phyloP scores from a whole-genome alignment of 2,888 invertebrate species.

The Eulithis prunata region DNA sequence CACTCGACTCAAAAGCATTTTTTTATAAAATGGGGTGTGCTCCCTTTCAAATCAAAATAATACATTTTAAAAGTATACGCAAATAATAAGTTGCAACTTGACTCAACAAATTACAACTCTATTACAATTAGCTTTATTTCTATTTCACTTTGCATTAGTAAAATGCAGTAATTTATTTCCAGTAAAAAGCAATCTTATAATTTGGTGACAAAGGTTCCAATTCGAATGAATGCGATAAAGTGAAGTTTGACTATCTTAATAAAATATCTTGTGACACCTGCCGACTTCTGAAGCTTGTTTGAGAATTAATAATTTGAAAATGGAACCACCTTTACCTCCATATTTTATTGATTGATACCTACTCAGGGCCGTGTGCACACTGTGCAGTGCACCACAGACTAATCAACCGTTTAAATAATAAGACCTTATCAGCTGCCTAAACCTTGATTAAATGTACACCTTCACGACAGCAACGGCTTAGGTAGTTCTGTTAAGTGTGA shows the following conservation, averaged over 20 bases:
- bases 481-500: too few relatives aligned
- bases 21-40: constrained; percentile 10
- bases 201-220: neutral
- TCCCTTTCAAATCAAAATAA: constrained; percentile 16
- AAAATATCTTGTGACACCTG: constrained; percentile 44
- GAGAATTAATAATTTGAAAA: constrained; percentile 27
- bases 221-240: constrained; percentile 5
- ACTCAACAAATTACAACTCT: constrained; percentile 9
- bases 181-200: constrained; percentile 8
- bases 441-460: too few relatives aligned
- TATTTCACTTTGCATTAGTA: constrained; percentile 6
- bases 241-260: constrained; percentile 33
- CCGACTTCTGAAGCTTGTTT: constrained; percentile 36
- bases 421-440: too few relatives aligned
- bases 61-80: constrained; percentile 18
- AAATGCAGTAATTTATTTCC: neutral
- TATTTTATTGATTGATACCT: neutral
- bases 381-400: too few relatives aligned
- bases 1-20: constrained; percentile 1
- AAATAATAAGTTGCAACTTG: constrained; percentile 28
- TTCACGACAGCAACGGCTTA: too few relatives aligned
- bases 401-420: too few relatives aligned
- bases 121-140: neutral
- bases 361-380: too few relatives aligned
- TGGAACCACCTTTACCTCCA: neutral